Evolutionary conservation across 1,140 invertebrate genomes (phyloP), one percentile per base, ranked within the genome.

Genomic region (Papilio machaon): DNA sequence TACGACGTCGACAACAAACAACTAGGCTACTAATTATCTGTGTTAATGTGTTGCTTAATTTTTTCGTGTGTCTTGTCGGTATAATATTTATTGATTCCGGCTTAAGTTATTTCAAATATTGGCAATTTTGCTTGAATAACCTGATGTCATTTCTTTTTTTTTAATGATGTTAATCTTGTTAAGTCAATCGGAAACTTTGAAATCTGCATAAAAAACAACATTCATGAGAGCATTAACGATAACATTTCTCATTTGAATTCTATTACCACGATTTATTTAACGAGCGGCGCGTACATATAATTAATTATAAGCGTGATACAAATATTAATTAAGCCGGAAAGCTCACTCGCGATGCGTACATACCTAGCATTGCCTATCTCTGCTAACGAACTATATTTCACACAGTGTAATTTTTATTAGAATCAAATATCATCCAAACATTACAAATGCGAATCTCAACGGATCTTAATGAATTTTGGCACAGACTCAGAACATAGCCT

Each of bases 321-420:
- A 79, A 79, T 79, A 79, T 64, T 79, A 79, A 79, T 64, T 67
- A 79, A 67, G 38, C 52, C 58, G 30, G 52, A 78, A 78, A 78
- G 54, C 76, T 64, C 19, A 13, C n/a, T n/a, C 47, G 19, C 13
- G 30, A 35, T 52, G 54, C 54, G 74, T 76, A 10, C 30, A 76
- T 54, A 35, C 49, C 47, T 54, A 76, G 47, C 35, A 58, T 77
- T 30, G 10, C 19, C 9, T 58, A 17, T 17, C 7, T 64, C 8
- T 23, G 60, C 9, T 30, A 64, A 30, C 23, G 58, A 30, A 30
- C 19, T 64, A 49, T 10, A 30, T 64, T n/a, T 64, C 60, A 9
- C 9, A 64, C 30, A 30, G 30, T 17, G 60, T 58, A 58, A n/a
- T 38, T 38, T 38, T 3, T 38, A 38, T 38, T 38, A 38, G 38